These are phyloP conservation scores for Apogon hyalosoma DNA, from an alignment of 2,797 vertebrate species.

Conservation along the genomic window DNA sequence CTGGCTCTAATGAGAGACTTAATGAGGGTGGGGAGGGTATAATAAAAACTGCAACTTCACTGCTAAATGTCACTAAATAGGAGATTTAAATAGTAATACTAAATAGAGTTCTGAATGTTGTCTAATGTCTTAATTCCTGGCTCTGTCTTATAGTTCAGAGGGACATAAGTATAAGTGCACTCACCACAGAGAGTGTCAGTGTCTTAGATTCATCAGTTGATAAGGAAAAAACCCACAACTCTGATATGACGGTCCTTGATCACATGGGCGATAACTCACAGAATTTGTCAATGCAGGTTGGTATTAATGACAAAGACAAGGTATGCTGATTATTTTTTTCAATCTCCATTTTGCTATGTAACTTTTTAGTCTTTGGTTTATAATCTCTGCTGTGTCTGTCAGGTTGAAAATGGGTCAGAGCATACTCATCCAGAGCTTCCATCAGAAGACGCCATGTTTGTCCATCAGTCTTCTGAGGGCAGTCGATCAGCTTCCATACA, in stretches of 20 bases:
- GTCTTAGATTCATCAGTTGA: constrained; percentile 46
- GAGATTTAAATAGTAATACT: too few relatives aligned
- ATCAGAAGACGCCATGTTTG: constrained; percentile 79
- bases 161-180: constrained; percentile 37
- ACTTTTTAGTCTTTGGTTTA: background rate
- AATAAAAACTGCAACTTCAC: too few relatives aligned
- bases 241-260: constrained; percentile 11
- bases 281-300: background rate
- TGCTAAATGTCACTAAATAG: too few relatives aligned
- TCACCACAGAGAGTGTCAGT: constrained; percentile 40
- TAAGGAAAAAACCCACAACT: constrained; percentile 24
- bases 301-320: background rate
- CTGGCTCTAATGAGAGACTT: too few relatives aligned
- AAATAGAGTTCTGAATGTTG: background rate
- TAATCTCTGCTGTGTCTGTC: constrained; percentile 16
- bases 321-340: background rate
- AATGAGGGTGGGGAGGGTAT: too few relatives aligned
- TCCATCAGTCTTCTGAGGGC: constrained; percentile 58
- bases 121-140: background rate
- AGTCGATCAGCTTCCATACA: constrained; percentile 48
- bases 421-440: constrained; percentile 65
- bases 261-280: constrained; percentile 9
- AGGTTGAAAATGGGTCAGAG: constrained; percentile 61
- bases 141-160: constrained; percentile 58
- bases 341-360: background rate